Conservation (phyloP, 2,797 vertebrate genomes). For the Syncerus caffer region DNA sequence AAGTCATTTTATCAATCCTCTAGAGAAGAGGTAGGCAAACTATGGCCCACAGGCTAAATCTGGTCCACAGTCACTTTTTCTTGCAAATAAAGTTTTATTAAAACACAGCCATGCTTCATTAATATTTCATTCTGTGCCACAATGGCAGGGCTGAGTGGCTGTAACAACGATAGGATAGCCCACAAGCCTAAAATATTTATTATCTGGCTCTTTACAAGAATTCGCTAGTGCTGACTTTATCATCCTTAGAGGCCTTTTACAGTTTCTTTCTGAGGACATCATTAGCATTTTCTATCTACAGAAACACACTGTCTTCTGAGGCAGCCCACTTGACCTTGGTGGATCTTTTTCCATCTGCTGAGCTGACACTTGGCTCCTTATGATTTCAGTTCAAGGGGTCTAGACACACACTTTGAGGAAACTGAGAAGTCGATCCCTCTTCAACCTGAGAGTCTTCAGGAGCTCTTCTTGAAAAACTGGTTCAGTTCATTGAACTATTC, state of each 20-base stretch:
- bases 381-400: not conserved
- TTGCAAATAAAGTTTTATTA: constrained; percentile 10
- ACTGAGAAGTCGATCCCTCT: not conserved
- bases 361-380: not conserved
- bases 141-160: not conserved
- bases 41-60: not conserved
- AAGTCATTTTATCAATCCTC: not conserved
- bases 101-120: not conserved
- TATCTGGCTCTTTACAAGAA: not conserved
- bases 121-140: not conserved
- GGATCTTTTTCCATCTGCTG: not conserved
- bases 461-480: not conserved
- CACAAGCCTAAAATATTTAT: not conserved
- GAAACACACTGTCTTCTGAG: not conserved
- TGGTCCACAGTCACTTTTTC: not conserved
- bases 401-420: not conserved
- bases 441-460: not conserved
- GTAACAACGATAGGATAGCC: not conserved
- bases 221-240: not conserved
- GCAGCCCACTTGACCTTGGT: not conserved
- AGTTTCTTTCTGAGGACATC: not conserved
- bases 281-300: not conserved
- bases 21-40: not conserved
- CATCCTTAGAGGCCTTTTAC: not conserved
- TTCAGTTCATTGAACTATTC: not conserved